Conservation (phyloP, 2,888 invertebrate species). For the Ophion ventricosus region DNA sequence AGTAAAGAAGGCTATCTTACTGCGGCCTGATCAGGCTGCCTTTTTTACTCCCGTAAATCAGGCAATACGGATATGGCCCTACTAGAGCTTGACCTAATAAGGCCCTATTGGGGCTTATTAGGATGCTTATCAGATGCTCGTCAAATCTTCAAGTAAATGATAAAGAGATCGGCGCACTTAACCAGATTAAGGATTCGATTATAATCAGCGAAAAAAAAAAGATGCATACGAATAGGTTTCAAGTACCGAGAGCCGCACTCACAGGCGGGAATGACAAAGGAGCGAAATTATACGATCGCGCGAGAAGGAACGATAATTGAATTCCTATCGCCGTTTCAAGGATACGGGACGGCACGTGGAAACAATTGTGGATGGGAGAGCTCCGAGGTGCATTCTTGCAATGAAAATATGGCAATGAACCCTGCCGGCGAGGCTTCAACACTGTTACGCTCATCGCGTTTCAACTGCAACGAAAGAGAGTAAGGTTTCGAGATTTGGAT, state of each 20-base stretch:
- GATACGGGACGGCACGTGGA: conserved; percentile 67
- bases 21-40: no score
- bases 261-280: conserved; percentile 12
- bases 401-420: conserved; percentile 67
- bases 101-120: no score
- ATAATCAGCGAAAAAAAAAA: conserved; percentile 8
- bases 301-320: conserved; percentile 56
- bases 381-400: conserved; percentile 42
- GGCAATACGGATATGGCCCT: no score
- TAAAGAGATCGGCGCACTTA: not conserved
- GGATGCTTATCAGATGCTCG: no score
- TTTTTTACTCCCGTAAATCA: no score
- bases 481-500: conserved; percentile 65
- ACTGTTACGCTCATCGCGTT: not conserved
- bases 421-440: conserved; percentile 10
- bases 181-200: not conserved
- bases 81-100: no score
- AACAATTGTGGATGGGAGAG: conserved; percentile 37
- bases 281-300: conserved; percentile 6
- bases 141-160: no score
- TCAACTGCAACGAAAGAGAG: not conserved
- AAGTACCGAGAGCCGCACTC: not conserved
- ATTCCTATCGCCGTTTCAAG: conserved; percentile 69
- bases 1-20: no score
- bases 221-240: not conserved